These are phyloP conservation scores for Epizoanthus scotinus DNA, from an alignment of 92 coral and sea anemone species.

Conservation along the genomic window DNA sequence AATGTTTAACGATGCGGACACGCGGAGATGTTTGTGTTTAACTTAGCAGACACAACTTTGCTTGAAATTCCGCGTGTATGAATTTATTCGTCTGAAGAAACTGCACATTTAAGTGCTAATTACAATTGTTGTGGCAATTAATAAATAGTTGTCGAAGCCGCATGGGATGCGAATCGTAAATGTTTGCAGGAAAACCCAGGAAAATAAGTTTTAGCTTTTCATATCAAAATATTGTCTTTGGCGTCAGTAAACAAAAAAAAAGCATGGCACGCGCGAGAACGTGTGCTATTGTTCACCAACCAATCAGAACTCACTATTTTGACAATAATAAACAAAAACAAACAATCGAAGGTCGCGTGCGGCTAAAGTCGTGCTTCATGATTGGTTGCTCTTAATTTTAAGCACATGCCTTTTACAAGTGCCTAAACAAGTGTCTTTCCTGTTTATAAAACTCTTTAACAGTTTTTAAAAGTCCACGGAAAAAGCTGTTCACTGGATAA, in stretches of 20 bases:
- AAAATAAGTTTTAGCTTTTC: constrained; percentile 26
- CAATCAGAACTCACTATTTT: constrained; percentile 73
- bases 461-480: constrained; percentile 33
- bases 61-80: constrained; percentile 57
- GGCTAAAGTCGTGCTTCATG: constrained; percentile 65
- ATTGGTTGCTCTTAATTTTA: constrained; percentile 70
- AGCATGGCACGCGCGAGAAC: constrained; percentile 89
- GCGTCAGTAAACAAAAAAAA: constrained; percentile 44
- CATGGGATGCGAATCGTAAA: constrained; percentile 45
- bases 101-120: constrained; percentile 57
- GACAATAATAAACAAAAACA: constrained; percentile 71
- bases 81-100: constrained; percentile 39
- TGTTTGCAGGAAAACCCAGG: constrained; percentile 35
- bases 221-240: constrained; percentile 61
- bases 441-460: constrained; percentile 62
- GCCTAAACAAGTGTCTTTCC: constrained; percentile 61
- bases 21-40: constrained; percentile 30
- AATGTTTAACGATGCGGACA: constrained; percentile 22
- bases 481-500: constrained; percentile 31
- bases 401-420: constrained; percentile 83
- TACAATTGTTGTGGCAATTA: constrained; percentile 48
- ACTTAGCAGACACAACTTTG: constrained; percentile 24
- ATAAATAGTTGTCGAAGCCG: constrained; percentile 56
- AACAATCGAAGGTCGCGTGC: constrained; percentile 96
- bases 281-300: constrained; percentile 73